Evolutionary conservation across 53 echinoderm and acorn worm genomes (phyloP).

Genomic region (Patiria pectinifera): DNA sequence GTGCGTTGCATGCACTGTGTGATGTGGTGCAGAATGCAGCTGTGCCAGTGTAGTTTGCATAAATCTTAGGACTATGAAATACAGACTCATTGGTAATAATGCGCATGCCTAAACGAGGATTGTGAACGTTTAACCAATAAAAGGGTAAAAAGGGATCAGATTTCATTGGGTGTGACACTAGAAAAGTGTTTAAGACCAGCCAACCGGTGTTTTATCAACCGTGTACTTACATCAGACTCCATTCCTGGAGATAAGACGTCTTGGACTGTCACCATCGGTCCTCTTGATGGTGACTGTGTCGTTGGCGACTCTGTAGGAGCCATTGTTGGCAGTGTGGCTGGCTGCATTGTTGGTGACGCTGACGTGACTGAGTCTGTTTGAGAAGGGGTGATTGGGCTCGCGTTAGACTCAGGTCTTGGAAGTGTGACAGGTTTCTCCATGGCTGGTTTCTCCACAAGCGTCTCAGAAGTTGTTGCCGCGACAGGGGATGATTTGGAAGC

Average conservation of each 20-base stretch:
- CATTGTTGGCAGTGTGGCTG: neutral
- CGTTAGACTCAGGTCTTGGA: neutral
- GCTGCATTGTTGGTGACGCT: neutral
- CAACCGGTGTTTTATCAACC: neutral
- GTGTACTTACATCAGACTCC: conserved; percentile 36
- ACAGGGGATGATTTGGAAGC: neutral
- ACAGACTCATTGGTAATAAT: too few species aligned
- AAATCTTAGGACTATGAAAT: too few species aligned
- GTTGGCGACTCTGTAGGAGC: neutral
- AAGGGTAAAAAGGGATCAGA: too few species aligned
- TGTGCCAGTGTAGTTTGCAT: too few species aligned
- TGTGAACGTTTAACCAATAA: too few species aligned
- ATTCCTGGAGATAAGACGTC: neutral
- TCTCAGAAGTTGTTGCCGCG: neutral
- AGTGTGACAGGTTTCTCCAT: neutral
- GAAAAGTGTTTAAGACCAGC: too few species aligned
- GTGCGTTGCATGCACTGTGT: too few species aligned
- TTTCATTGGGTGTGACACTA: too few species aligned
- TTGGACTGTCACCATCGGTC: neutral
- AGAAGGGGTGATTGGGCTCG: neutral
- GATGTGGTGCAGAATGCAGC: too few species aligned
- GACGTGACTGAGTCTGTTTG: neutral
- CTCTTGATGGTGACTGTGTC: neutral
- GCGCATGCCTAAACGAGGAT: too few species aligned
- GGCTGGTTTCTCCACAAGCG: neutral